Evolutionary conservation across 2,888 invertebrate species (phyloP), one percentile per base, ranked within the genome.

Genomic region (Empis livida): DNA sequence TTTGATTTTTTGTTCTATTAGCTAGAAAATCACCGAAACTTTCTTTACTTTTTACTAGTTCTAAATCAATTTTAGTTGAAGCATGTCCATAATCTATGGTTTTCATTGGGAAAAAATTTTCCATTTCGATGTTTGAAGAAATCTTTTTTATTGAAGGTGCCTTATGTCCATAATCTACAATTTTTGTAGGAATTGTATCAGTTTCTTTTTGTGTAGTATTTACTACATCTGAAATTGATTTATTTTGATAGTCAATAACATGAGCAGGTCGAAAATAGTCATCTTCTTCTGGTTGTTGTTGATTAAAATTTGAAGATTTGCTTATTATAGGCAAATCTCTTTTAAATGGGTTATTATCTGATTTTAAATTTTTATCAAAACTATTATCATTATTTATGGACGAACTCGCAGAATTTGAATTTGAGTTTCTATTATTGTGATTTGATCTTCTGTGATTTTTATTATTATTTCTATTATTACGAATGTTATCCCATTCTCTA

Each of bases 121-220:
- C 77, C 6, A 79, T 73, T 16, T 81, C 46, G 43, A 42, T 48
- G 42, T 46, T 43, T 31, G 42, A 43, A 48, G 37, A 42, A 44
- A 45, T 45, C 42, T 14, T 46, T 15, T 46, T 38, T 44, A 47
- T 50, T 13, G 38, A 38, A 35, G 49, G 62, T 51, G 77, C 70
- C 61, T 77, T 79, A 64, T 84, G 84, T 49, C 80, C 80, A 70
- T 84, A 84, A 67, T 84, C 82, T 56, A 82, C 77, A 54, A 83
- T 77, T 58, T 76, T 73, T 42, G 76, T 72, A 49, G 80, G 66
- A 55, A 71, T 63, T 50, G 78, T 59, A 46, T 71, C 72, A 50
- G 72, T 71, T 49, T 73, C 69, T 44, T 65, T 59, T 16, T 10
- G 2, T 2, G 4, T 17, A 13, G 8, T 10, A 43, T 17, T 44